A percentile compares a stretch with the other conserved stretches of the same genome.
Evolutionary conservation across 2,113 vertebrate species (phyloP).

Genomic region (Corydoras sp.): DNA sequence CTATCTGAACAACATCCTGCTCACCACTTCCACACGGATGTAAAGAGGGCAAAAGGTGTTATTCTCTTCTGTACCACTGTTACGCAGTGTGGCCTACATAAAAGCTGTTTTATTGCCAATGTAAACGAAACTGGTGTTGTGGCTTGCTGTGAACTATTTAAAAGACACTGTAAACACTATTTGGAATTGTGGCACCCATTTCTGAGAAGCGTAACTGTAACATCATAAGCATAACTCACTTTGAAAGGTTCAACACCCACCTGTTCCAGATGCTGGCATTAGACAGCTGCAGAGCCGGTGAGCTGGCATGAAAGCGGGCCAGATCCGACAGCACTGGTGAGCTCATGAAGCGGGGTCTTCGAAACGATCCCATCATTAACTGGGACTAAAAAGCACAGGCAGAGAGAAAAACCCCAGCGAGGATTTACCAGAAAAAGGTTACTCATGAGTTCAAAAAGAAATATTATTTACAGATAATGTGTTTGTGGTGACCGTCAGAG

Average conservation of each 20-base stretch:
- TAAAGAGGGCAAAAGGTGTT: constrained; percentile 19
- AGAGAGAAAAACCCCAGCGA: constrained; percentile 3
- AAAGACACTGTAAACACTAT: no score
- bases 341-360: constrained; percentile 85
- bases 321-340: constrained; percentile 89
- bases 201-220: neutral
- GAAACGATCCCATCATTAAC: constrained; percentile 64
- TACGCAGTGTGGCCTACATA: neutral
- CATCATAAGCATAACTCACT: neutral
- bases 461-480: constrained; percentile 24
- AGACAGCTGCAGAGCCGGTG: constrained; percentile 69
- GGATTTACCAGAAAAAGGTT: neutral
- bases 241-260: constrained; percentile 51
- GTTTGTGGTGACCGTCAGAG: constrained; percentile 28
- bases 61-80: neutral
- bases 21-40: constrained; percentile 37
- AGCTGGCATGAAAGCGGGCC: constrained; percentile 69
- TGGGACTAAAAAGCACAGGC: neutral
- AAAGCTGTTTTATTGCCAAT: no score
- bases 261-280: constrained; percentile 92
- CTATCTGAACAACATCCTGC: constrained; percentile 51
- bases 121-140: no score
- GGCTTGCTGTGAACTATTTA: no score
- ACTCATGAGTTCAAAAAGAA: neutral
- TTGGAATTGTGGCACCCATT: neutral